A percentile compares a stretch with the other conserved stretches of the same genome.
Evolutionary conservation across 2,113 vertebrate genomes (phyloP).

Genomic region (Pseudonaja textilis): DNA sequence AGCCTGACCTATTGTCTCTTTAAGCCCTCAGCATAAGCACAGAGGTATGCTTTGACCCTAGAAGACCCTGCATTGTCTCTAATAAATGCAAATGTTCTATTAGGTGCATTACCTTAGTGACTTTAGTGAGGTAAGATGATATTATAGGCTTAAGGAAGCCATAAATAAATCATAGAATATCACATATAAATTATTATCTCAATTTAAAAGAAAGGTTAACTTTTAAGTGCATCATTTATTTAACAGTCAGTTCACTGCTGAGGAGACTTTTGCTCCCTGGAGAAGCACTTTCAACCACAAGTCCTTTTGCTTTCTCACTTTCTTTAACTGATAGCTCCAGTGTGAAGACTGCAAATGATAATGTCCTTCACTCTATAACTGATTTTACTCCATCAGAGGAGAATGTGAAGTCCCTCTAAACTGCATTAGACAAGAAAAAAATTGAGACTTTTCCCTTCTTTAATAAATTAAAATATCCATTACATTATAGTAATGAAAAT

Average conservation of each 20-base stretch:
- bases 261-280: not conserved
- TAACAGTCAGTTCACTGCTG: constrained; percentile 7
- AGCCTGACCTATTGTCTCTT: not conserved
- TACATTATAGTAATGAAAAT: not conserved
- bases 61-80: not conserved
- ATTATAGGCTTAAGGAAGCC: constrained; percentile 11
- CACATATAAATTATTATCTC: constrained; percentile 11
- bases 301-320: constrained; percentile 15
- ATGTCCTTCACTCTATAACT: not conserved
- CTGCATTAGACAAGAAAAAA: not conserved
- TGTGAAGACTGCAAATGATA: constrained; percentile 6
- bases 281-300: not conserved
- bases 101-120: constrained; percentile 12
- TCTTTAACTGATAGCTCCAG: constrained; percentile 15
- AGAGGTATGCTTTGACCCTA: not conserved
- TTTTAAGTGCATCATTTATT: constrained; percentile 31
- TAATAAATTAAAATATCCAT: not conserved
- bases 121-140: constrained; percentile 11
- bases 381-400: not conserved
- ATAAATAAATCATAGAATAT: constrained; percentile 28
- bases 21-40: not conserved
- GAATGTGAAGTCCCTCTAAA: not conserved
- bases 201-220: constrained; percentile 30
- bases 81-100: constrained; percentile 19
- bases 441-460: not conserved